Base-by-base conservation (phyloP, 1,140 invertebrate genomes). In the Propsilocerus akamusi region DNA sequence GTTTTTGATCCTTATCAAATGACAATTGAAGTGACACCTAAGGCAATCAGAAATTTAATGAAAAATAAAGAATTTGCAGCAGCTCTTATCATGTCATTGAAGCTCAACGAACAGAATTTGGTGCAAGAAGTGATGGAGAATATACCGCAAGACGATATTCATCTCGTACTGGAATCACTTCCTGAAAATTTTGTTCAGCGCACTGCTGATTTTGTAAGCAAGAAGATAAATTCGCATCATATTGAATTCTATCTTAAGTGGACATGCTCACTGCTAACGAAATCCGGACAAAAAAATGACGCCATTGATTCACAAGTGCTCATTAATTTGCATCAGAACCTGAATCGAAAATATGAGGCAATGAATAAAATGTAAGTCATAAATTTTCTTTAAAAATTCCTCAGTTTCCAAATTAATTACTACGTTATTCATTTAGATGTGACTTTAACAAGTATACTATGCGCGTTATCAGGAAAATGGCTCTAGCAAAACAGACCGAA, bases 171-270 rank as follows among this genome's bases (percentile, higher is more conserved):
- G n/a, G 59, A 69, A 1, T 73, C 64, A 52, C 60, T 96, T 5
- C 73, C 85, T 10, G 69, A 79, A 30, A 65, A 80, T n/a, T 95
- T 90, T 62, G 66, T 82, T 1, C 77, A 85, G 54, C 76, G 81
- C 50, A 59, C 91, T 22, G 62, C 94, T 6, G 67, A 70, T 46
- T 81, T 81, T 52, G 57, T 93, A 22, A 77, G 80, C 0, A 68
- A 68, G 14, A 72, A 80, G 49, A 61, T 96, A 14, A 87, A 91
- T 56, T 70, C 68, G 11, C 70, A 74, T 3, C 91, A 96, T 60
- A 60, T 96, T 41, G 86, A 96, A 60, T 93, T 92, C 62, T 89
- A 95, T 67, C 62, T 93, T 1, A 62, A 74, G 24, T 97, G 91
- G 92, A 69, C 80, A 32, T 73, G 80, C 54, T 59, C 59, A 34